Percentiles rank a stretch among this genome's conserved stretches.
These are phyloP conservation scores for Gracilinanus agilis DNA, from an alignment of 2,113 vertebrate genomes.

Conservation along the genomic window DNA sequence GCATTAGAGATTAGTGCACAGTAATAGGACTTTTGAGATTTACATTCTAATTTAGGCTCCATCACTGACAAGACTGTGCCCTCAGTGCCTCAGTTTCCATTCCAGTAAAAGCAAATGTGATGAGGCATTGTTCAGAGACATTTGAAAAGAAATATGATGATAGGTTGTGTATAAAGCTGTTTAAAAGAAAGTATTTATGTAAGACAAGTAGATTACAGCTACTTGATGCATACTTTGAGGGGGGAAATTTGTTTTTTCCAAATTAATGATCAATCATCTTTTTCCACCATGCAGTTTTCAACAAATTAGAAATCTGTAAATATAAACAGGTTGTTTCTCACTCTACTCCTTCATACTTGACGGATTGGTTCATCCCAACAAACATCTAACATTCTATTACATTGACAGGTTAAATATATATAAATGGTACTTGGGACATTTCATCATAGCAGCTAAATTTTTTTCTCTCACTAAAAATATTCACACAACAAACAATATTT, in stretches of 20 bases:
- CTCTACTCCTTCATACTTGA: conserved; percentile 23
- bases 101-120: neutral
- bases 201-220: neutral
- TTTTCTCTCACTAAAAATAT: conserved; percentile 26
- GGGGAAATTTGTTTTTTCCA: neutral
- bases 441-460: conserved; percentile 5
- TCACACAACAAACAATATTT: conserved; percentile 22
- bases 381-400: neutral
- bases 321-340: neutral
- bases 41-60: neutral
- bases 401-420: conserved; percentile 22
- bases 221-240: conserved; percentile 40
- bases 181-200: neutral
- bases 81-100: neutral
- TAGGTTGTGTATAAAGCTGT: neutral
- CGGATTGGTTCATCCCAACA: conserved; percentile 8
- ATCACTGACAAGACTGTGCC: neutral
- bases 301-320: neutral
- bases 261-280: conserved; percentile 20
- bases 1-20: neutral
- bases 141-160: neutral
- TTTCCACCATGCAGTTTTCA: neutral
- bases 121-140: neutral
- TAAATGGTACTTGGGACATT: conserved; percentile 17
- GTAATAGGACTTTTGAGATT: neutral